phyloP scores from a whole-genome alignment of 1,140 invertebrate genomes.

The Monomorium pharaonis region DNA sequence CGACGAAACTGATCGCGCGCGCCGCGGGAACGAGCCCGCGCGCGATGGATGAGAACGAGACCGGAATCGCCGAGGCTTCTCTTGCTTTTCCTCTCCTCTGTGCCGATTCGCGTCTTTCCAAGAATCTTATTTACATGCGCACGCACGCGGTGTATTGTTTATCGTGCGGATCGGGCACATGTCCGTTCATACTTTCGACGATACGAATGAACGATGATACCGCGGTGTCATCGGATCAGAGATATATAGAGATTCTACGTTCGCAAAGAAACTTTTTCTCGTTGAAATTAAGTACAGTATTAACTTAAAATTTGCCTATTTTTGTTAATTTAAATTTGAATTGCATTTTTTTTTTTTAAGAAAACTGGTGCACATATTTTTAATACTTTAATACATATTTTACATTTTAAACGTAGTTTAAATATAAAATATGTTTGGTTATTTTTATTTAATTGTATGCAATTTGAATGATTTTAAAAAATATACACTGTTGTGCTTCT shows the following conservation, averaged over 20 bases:
- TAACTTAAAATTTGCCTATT: too few relatives aligned
- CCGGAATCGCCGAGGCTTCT: constrained; percentile 56
- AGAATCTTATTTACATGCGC: constrained; percentile 54
- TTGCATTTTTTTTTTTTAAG: too few relatives aligned
- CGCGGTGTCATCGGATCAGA: neutral
- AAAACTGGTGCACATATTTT: too few relatives aligned
- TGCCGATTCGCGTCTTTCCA: constrained; percentile 16
- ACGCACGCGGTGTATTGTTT: neutral
- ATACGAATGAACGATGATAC: neutral
- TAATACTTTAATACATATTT: too few relatives aligned
- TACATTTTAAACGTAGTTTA: too few relatives aligned
- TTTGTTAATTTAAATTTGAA: too few relatives aligned
- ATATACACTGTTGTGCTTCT: too few relatives aligned
- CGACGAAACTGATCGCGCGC: constrained; percentile 65
- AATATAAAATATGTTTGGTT: too few relatives aligned
- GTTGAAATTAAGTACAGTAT: neutral
- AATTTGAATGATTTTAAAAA: too few relatives aligned
- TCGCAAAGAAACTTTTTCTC: neutral
- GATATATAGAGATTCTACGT: neutral
- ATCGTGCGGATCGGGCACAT: neutral
- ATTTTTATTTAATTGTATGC: too few relatives aligned
- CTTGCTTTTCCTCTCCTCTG: constrained; percentile 29
- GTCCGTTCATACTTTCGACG: constrained; percentile 19
- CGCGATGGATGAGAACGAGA: constrained; percentile 53
- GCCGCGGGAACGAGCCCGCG: constrained; percentile 60